phyloP scores from a whole-genome alignment of 2,797 vertebrate species.

The Pseudochaenichthys georgianus region DNA sequence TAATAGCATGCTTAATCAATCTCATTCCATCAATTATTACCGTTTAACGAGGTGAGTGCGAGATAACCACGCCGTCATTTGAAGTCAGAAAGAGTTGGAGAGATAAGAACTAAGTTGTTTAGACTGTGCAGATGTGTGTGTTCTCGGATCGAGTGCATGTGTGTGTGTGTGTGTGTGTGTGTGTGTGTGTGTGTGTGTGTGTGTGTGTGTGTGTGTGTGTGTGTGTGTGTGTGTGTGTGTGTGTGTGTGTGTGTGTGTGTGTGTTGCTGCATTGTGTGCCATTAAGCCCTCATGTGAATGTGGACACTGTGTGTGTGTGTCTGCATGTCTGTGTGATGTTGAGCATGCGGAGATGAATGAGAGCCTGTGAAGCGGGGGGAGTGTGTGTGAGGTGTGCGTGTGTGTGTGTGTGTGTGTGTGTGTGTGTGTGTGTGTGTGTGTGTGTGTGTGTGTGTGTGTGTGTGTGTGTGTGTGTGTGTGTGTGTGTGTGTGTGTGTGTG shows the following conservation, averaged over 20 bases:
- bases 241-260: no score
- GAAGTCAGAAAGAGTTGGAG: constrained; percentile 65
- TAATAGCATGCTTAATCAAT: constrained; percentile 84
- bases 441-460: constrained; percentile 34
- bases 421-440: no score
- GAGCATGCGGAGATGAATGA: no score
- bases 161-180: no score
- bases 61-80: constrained; percentile 70
- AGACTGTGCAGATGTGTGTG: constrained; percentile 49
- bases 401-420: no score
- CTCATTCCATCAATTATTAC: constrained; percentile 82
- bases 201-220: no score
- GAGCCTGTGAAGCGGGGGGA: no score
- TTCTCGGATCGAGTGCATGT: constrained; percentile 1
- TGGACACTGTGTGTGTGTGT: constrained; percentile 17
- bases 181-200: no score
- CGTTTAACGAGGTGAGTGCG: constrained; percentile 73
- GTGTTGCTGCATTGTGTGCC: not conserved
- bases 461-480: constrained; percentile 22
- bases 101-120: constrained; percentile 75
- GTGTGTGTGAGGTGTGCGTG: no score
- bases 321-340: constrained; percentile 49
- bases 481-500: no score
- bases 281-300: not conserved
- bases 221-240: no score